Evolutionary conservation across 2,113 vertebrate genomes (phyloP), one percentile per base, ranked within the genome.

Genomic region (Tichodroma muraria): DNA sequence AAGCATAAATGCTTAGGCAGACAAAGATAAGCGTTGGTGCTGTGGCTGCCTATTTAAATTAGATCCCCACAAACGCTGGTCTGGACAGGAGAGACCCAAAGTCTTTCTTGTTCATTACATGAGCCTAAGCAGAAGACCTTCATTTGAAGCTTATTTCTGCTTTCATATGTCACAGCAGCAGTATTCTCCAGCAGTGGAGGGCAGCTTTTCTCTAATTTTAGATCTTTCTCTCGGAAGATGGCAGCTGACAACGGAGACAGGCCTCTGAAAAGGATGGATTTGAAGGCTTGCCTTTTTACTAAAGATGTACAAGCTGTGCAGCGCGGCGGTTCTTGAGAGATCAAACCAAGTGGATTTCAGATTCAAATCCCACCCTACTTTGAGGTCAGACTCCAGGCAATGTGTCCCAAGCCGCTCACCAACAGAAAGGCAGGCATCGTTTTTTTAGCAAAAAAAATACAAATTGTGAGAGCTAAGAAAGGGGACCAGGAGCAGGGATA

Each of bases 201-300:
- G 96, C 93, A 97, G 96, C 94, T 96, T 95, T 90, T 96, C 91
- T 89, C 81, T 94, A 94, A 93, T 85, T 97, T 96, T 88, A 94
- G 84, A 80, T 96, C 95, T 95, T 97, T 91, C 97, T 88, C 89
- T 94, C 57, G 14, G 94, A 88, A 94, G 92, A 96, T 81, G 93
- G 95, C 73, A 96, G 93, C 92, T 98, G 96, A 97, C 95, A 96
- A 93, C 30, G 30, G 93, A 96, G 90, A 84, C 83, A 73, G 66
- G 93, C 90, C 86, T 94, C 93, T 97, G 92, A 97, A 97, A 96
- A 96, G 93, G 95, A 95, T 50, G 80, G 96, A 92, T 91, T 96
- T 97, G 94, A 96, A 94, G 95, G 95, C 75, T 93, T 93, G 90
- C 80, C 93, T 97, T 94, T 97, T 92, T 68, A 91, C 91, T 94